These are phyloP conservation scores for Euzetes globulus DNA, from an alignment of 2,888 invertebrate species.

Conservation along the genomic window DNA sequence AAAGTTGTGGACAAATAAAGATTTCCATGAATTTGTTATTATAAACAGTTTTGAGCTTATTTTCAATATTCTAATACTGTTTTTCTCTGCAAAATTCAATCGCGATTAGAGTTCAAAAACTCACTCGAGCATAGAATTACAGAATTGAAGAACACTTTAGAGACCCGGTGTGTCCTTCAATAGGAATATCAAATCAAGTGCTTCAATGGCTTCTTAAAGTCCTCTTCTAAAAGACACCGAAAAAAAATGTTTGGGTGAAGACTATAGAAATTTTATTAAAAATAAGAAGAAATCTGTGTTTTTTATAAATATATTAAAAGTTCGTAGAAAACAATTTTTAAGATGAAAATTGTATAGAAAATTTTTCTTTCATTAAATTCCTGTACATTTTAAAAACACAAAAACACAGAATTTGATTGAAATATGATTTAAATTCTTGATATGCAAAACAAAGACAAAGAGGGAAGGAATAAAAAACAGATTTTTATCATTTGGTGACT, in stretches of 20 bases:
- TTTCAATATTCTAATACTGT: neutral
- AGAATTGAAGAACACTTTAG: conserved; percentile 90
- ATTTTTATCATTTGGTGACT: too few relatives aligned
- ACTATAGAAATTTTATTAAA: neutral
- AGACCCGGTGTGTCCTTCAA: conserved; percentile 61
- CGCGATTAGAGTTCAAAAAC: conserved; percentile 86
- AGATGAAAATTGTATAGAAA: too few relatives aligned
- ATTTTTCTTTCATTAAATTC: too few relatives aligned
- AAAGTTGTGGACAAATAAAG: neutral
- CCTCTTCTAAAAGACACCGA: neutral
- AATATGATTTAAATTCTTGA: too few relatives aligned
- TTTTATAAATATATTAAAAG: too few relatives aligned
- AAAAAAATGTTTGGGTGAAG: neutral
- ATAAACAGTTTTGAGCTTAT: neutral
- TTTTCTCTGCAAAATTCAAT: conserved; percentile 38
- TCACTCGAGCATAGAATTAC: conserved; percentile 93
- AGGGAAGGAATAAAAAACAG: too few relatives aligned
- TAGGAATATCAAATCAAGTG: conserved; percentile 3
- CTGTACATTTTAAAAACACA: too few relatives aligned
- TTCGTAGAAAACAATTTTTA: too few relatives aligned
- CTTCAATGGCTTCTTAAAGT: neutral
- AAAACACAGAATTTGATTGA: too few relatives aligned
- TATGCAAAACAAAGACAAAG: too few relatives aligned
- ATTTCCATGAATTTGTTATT: too few relatives aligned
- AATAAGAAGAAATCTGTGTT: neutral